These are phyloP conservation scores for Gandaritis pyraliata DNA, from an alignment of 2,888 invertebrate genomes.

Conservation along the genomic window DNA sequence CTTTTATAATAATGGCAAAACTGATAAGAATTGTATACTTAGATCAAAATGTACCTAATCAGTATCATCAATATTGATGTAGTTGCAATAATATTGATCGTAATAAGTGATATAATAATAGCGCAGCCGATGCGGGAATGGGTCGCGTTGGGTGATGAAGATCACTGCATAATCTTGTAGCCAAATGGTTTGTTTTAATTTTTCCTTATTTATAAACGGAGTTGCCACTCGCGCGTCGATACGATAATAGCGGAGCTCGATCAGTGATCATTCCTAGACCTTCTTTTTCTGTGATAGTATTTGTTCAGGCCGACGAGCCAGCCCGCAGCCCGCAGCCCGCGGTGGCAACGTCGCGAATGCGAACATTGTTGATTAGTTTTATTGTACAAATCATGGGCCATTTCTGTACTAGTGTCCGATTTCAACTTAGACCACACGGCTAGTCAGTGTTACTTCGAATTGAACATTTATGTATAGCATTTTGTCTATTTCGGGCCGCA, in stretches of 20 bases:
- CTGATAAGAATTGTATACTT: background rate
- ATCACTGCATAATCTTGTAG: constrained; percentile 55
- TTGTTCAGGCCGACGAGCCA: constrained; percentile 10
- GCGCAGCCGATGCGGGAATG: constrained; percentile 42
- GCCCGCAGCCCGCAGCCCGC: constrained; percentile 41
- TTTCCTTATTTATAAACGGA: constrained; percentile 38
- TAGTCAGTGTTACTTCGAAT: constrained; percentile 58
- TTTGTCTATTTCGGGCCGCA: constrained; percentile 58
- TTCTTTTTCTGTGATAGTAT: constrained; percentile 41
- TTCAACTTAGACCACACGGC: constrained; percentile 43
- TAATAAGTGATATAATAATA: background rate
- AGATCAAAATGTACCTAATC: background rate
- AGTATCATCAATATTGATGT: background rate
- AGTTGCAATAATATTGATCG: constrained; percentile 1
- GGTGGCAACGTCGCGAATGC: constrained; percentile 46
- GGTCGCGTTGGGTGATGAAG: constrained; percentile 39
- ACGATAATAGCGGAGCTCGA: no score
- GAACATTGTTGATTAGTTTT: constrained; percentile 74
- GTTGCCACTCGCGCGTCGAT: constrained; percentile 27
- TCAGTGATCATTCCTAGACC: constrained; percentile 33
- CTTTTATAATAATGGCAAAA: no score
- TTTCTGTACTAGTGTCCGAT: constrained; percentile 37
- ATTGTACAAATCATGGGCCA: constrained; percentile 53
- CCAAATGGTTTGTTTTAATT: constrained; percentile 58
- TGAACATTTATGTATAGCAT: constrained; percentile 35